Base-by-base conservation (phyloP, 2,888 invertebrate genomes). In the Gymnocheta viridis region DNA sequence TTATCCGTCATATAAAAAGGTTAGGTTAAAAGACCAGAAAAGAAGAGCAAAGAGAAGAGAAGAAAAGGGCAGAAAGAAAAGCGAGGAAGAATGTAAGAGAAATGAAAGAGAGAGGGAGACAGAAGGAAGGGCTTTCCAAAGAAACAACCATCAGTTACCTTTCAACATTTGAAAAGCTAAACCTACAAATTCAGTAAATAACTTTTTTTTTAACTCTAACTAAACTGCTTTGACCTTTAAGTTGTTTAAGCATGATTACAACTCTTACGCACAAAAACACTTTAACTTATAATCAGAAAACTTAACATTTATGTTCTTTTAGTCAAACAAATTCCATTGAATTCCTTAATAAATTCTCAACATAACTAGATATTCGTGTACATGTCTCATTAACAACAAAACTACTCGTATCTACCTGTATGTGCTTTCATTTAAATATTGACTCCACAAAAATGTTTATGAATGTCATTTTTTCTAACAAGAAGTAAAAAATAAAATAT, bases 391-490 rank as follows among this genome's bases (percentile, higher is more conserved):
- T 29, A 56, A 32, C 14, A 62, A 12, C 3, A 54, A 54, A n/a
- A 44, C 22, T 17, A 7, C 47, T 24, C 24, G 22, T 49, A 32
- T 49, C 24, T 54, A 41, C 64, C 41, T 41, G 51, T 14, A 14
- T 14, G 49, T 62, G 64, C 38, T 54, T 74, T 54, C 14, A 62
- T 51, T 38, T 27, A 38, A 35, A 51, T 51, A 38, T 17, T 64
- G 22, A 54, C 62, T 24, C 41, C 32, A 24, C 5, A 72, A 29
- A 47, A 19, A 2, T 19, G 44, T 41, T 44, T 38, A 14, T 38
- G 14, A 17, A 35, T 56, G 22, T 35, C 12, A 22, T 24, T 60
- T 22, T 47, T 49, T 60, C 49, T 54, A 41, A 64, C 19, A 29
- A 54, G 6, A 27, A 22, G 10, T 66, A 22, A 5, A n/a, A n/a